Evolutionary conservation across 2,888 invertebrate species (phyloP), one percentile per base, ranked within the genome.

Genomic region (Augiades crinisus): DNA sequence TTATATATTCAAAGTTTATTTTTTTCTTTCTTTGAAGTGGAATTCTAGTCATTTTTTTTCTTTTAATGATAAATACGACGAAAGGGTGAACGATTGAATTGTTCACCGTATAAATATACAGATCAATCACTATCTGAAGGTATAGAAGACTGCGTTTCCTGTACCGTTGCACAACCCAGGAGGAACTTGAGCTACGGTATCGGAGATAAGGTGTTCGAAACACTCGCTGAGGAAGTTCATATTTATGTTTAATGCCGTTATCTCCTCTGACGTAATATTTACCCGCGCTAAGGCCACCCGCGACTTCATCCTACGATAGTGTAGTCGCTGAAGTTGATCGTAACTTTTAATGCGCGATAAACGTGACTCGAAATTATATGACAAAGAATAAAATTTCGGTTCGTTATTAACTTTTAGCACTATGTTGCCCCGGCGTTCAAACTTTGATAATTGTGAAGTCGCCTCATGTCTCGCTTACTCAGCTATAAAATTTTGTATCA

Each of bases 261-360:
- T 60, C 58, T 52, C 31, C 34, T 37, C 36, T 59, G 57, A 57
- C 56, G 57, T 54, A 49, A 59, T 55, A 55, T 59, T 55, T 55
- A 54, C 53, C 31, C 47, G 47, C 37, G 56, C 47, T 57, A 55
- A 57, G 59, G 60, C 57, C 58, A 57, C 59, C 55, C 57, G 47
- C 56, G 36, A 45, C 33, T 27, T 43, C 43, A 30, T 22, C 21
- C 22, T 10, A 41, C 21, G 44, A 30, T 44, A 37, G 30, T 44
- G 44, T 51, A 24, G 30, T 44, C 8, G 19, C 27, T 37, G 17
- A 51, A 51, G 21, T 51, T 51, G 37, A 51, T 51, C 37, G 34
- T 44, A 51, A 50, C 36, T 43, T 43, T 50, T 50, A 43, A 50
- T 30, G 43, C 27, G 27, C 43, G 41, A 43, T 50, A 43, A 43